phyloP scores from a whole-genome alignment of 1,140 invertebrate genomes.

The Euschistus heros region DNA sequence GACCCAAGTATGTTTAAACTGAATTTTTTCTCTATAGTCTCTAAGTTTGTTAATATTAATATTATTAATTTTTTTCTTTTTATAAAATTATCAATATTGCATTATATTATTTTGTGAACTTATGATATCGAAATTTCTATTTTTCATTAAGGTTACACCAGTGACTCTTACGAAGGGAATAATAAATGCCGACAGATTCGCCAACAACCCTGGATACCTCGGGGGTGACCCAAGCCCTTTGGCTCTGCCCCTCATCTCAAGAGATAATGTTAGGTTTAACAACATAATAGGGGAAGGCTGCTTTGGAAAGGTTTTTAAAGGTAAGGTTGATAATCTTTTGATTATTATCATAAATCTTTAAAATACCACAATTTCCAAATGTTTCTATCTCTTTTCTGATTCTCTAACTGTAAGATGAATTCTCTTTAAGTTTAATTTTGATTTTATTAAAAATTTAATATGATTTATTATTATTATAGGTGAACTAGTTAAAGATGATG shows the following conservation, averaged over 20 bases:
- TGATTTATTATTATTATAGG: slow-evolving; percentile 36
- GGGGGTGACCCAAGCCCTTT: slow-evolving; percentile 34
- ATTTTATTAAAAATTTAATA: neutral
- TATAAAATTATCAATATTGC: neutral
- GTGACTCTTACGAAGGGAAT: slow-evolving; percentile 47
- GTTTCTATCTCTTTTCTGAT: no score
- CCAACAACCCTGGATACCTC: slow-evolving; percentile 62
- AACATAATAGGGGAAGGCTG: slow-evolving; percentile 83
- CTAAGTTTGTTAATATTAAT: neutral
- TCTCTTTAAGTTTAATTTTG: neutral
- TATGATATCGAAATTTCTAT: neutral
- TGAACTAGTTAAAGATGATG: slow-evolving; percentile 40
- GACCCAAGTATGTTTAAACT: no score
- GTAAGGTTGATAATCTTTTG: neutral
- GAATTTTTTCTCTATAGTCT: no score
- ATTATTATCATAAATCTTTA: no score
- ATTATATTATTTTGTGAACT: neutral
- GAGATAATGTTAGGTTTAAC: slow-evolving; percentile 45
- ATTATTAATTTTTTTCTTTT: slow-evolving; percentile 23
- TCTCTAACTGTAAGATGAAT: no score
- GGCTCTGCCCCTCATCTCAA: slow-evolving; percentile 46
- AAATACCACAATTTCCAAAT: no score
- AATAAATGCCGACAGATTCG: slow-evolving; percentile 58
- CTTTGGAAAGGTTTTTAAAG: slow-evolving; percentile 77
- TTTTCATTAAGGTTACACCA: slow-evolving; percentile 37